Evolutionary conservation across 2,113 vertebrate species (phyloP).

Genomic region (Malurus elegans): DNA sequence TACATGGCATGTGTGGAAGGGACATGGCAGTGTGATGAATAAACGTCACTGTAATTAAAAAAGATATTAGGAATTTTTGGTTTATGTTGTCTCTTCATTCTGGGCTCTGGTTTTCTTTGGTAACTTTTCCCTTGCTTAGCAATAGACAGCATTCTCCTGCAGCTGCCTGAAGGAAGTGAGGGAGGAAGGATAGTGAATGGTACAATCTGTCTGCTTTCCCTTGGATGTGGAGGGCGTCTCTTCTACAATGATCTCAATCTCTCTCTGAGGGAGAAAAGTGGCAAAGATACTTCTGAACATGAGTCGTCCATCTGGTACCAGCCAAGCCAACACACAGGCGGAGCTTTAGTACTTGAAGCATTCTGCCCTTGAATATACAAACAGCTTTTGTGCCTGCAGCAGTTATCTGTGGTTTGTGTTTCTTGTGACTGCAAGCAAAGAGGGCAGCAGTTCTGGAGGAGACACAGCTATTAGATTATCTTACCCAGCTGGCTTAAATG

Average conservation of each 20-base stretch:
- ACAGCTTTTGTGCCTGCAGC: constrained; percentile 11
- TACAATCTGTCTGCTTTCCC: not conserved
- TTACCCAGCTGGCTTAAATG: constrained; percentile 36
- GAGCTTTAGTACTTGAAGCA: not conserved
- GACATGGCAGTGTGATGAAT: not conserved
- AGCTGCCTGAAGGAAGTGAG: constrained; percentile 40
- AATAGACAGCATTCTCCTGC: constrained; percentile 3
- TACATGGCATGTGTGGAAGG: not conserved
- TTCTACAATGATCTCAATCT: not conserved
- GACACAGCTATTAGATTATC: not conserved
- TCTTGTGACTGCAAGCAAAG: constrained; percentile 23
- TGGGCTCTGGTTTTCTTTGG: not conserved
- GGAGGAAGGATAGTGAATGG: constrained; percentile 29
- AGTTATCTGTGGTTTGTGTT: constrained; percentile 19
- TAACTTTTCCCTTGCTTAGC: constrained; percentile 19
- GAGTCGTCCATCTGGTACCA: constrained; percentile 6
- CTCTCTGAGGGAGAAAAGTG: constrained; percentile 5
- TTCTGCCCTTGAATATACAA: constrained; percentile 15
- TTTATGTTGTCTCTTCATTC: not conserved
- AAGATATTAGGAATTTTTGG: not conserved
- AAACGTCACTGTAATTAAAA: not conserved
- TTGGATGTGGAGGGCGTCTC: not conserved
- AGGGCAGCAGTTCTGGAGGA: constrained; percentile 9
- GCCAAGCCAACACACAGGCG: not conserved
- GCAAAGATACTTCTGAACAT: constrained; percentile 15